A percentile compares a stretch with the other conserved stretches of the same genome.
These are phyloP conservation scores for Salvelinus alpinus DNA, from an alignment of 2,113 vertebrate genomes.

Conservation along the genomic window DNA sequence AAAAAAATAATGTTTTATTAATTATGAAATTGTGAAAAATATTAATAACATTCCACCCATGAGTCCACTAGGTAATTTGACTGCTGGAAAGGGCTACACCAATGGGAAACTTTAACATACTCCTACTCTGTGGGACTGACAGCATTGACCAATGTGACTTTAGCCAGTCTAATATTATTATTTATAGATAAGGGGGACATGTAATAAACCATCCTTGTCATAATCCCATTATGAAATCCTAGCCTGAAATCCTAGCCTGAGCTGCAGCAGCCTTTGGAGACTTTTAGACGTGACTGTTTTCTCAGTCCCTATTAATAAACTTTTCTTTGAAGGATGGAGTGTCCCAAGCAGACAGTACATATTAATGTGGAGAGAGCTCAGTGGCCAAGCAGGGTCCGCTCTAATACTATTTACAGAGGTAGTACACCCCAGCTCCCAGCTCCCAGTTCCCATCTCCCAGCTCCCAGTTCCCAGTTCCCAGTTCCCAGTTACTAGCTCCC, in stretches of 20 bases:
- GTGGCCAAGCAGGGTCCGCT: conserved; percentile 29
- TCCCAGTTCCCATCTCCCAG: background rate
- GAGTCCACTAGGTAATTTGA: no score
- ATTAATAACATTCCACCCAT: no score
- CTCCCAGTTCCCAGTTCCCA: background rate
- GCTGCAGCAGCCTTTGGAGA: conserved; percentile 61
- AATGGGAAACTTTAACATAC: conserved; percentile 31
- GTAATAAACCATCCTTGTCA: conserved; percentile 66
- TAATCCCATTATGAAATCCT: conserved; percentile 75
- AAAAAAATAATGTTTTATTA: no score
- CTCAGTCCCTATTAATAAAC: conserved; percentile 75
- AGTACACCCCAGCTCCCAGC: conserved; percentile 19
- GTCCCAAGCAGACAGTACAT: conserved; percentile 69
- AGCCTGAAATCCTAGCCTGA: conserved; percentile 55
- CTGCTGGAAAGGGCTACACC: background rate
- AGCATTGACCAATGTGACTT: conserved; percentile 40
- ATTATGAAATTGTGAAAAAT: no score
- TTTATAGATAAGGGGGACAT: conserved; percentile 68
- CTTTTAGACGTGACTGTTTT: conserved; percentile 72
- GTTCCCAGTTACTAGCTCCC: background rate
- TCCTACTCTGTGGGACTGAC: conserved; percentile 62
- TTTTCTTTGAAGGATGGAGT: conserved; percentile 67
- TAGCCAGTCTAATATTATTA: conserved; percentile 60
- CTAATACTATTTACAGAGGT: conserved; percentile 60
- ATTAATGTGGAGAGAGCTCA: conserved; percentile 57